Percentiles rank a stretch among this genome's conserved stretches.
Conservation (phyloP, 2,888 invertebrate species). For the Lampropteryx suffumata region DNA sequence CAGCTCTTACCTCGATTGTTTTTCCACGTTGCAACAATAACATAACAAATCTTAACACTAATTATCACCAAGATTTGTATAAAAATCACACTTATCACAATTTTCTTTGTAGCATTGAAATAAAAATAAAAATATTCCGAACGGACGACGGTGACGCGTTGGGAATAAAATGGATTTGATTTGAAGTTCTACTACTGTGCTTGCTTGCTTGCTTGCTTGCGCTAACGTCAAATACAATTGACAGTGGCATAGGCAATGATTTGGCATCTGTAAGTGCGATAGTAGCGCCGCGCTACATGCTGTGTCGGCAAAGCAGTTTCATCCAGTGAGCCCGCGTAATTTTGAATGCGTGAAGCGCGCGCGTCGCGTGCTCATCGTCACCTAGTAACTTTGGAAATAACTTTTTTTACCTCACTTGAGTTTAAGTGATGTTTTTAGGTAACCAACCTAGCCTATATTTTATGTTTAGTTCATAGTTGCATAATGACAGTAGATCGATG, state of each 20-base stretch:
- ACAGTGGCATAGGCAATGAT: slow-evolving; percentile 12
- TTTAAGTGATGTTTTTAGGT: too few species aligned
- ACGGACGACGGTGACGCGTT: slow-evolving; percentile 73
- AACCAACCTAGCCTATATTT: too few species aligned
- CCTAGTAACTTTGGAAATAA: too few species aligned
- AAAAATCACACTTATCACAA: slow-evolving; percentile 81
- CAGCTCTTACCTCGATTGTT: slow-evolving; percentile 74
- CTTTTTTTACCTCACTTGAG: too few species aligned
- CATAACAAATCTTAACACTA: slow-evolving; percentile 81
- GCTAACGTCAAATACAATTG: slow-evolving; percentile 11
- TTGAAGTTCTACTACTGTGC: background rate
- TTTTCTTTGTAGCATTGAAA: slow-evolving; percentile 74
- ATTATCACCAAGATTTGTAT: slow-evolving; percentile 79
- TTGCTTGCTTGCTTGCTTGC: too few species aligned
- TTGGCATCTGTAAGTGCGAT: slow-evolving; percentile 1
- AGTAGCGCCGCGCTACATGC: background rate
- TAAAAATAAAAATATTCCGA: slow-evolving; percentile 68
- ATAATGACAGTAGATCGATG: too few species aligned
- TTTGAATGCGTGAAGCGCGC: too few species aligned
- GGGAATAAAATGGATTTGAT: slow-evolving; percentile 34
- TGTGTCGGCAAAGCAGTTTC: too few species aligned
- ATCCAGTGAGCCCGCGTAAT: too few species aligned
- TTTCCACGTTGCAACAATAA: slow-evolving; percentile 72
- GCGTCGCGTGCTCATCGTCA: too few species aligned
- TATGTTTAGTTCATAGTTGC: too few species aligned